Conservation (phyloP, 2,797 vertebrate species). For the Rhyacichthys aspro region DNA sequence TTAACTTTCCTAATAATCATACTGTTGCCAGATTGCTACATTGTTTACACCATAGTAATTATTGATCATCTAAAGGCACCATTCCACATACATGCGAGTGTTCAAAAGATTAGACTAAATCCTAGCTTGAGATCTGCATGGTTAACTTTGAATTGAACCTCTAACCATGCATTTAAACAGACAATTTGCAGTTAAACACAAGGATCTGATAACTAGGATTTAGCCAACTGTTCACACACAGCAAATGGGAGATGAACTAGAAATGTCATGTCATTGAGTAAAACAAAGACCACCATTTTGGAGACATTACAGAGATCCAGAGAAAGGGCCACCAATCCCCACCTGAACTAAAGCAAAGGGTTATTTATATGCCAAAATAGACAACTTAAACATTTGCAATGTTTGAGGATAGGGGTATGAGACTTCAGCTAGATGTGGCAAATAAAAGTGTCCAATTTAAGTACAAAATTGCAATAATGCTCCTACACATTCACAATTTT, state of each 20-base stretch:
- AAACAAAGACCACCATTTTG: constrained; percentile 21
- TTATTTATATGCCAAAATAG: neutral
- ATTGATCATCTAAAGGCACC: constrained; percentile 64
- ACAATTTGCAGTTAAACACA: constrained; percentile 49
- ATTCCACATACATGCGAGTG: constrained; percentile 28
- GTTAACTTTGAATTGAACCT: constrained; percentile 43
- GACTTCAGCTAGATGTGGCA: constrained; percentile 62
- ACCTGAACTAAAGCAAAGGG: constrained; percentile 31
- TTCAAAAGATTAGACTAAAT: constrained; percentile 30
- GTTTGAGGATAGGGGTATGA: constrained; percentile 36
- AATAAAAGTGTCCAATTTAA: constrained; percentile 61
- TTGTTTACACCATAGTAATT: constrained; percentile 25
- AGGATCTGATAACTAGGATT: constrained; percentile 44
- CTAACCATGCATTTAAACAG: constrained; percentile 65
- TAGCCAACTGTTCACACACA: constrained; percentile 26
- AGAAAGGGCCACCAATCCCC: constrained; percentile 37
- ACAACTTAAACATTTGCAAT: constrained; percentile 54
- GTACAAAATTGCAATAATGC: constrained; percentile 73
- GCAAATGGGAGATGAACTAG: constrained; percentile 24
- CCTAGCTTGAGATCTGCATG: constrained; percentile 42
- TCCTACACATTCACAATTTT: constrained; percentile 77
- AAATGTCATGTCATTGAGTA: constrained; percentile 23
- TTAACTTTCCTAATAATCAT: constrained; percentile 13
- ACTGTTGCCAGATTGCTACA: constrained; percentile 28
- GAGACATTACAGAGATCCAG: constrained; percentile 3